phyloP scores from a whole-genome alignment of 2,888 invertebrate genomes.

The Hirtodrosophila trivittata region DNA sequence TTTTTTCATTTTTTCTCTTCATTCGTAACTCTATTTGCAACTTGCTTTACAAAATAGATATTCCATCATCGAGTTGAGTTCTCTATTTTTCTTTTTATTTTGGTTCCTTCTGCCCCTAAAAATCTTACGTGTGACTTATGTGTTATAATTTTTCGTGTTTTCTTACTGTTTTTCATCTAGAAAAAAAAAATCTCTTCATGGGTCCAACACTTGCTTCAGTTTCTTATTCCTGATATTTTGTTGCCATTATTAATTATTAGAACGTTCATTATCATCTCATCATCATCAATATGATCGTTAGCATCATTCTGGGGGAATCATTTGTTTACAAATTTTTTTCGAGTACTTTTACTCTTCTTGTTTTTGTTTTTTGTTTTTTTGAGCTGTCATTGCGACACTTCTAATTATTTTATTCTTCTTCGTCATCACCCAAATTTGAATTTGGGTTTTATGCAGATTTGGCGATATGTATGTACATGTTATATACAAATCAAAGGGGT shows the following conservation, averaged over 20 bases:
- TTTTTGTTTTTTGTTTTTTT: slow-evolving; percentile 40
- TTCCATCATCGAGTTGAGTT: slow-evolving; percentile 49
- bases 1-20: slow-evolving; percentile 31
- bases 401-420: slow-evolving; percentile 19
- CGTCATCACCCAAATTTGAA: slow-evolving; percentile 13
- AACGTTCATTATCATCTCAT: slow-evolving; percentile 33
- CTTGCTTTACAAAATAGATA: slow-evolving; percentile 74
- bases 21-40: slow-evolving; percentile 50
- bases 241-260: slow-evolving; percentile 61
- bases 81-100: slow-evolving; percentile 34
- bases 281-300: too few species aligned
- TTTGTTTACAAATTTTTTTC: slow-evolving; percentile 38
- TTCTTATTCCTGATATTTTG: slow-evolving; percentile 71
- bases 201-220: slow-evolving; percentile 76
- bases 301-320: slow-evolving; percentile 20
- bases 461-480: slow-evolving; percentile 78
- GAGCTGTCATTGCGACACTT: slow-evolving; percentile 9
- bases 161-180: slow-evolving; percentile 25
- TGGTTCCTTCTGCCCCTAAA: slow-evolving; percentile 64
- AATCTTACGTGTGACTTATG: slow-evolving; percentile 66
- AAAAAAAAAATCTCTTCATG: slow-evolving; percentile 63
- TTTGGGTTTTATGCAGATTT: slow-evolving; percentile 51
- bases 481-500: slow-evolving; percentile 37
- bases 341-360: slow-evolving; percentile 41
- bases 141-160: slow-evolving; percentile 15